Base-by-base conservation (phyloP, 1,140 invertebrate species). In the Microplitis mediator region DNA sequence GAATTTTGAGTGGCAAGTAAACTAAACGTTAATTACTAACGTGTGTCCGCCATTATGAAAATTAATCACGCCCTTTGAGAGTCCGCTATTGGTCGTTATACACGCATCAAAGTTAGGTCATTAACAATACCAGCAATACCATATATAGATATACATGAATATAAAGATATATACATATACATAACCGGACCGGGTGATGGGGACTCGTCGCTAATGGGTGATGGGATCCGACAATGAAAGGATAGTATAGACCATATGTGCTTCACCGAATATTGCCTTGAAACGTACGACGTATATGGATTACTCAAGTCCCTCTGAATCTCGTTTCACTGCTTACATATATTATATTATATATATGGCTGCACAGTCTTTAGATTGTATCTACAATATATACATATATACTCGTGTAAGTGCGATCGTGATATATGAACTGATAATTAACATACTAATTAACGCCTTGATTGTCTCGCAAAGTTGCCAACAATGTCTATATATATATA, bases 401-500 rank as follows among this genome's bases (percentile, higher is more conserved):
- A 45, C 39, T 9, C 39, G 5, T 45, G 11, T 6, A 32, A 8
- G 35, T 11, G 4, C 23, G 14, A 31, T 51, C 14, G 31, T 66
- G 77, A 71, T 69, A 67, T 78, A 65, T 72, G 39, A 68, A 71
- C 60, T 52, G 66, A 68, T 80, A 79, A 83, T 82, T 82, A 80
- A 75, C 75, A 78, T 77, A 68, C 73, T 80, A 79, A 82, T 82
- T 81, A 81, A 77, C 74, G 73, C 50, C 75, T 73, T 77, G 72
- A 80, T 82, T 79, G 73, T 60, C 8, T 60, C 13, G 35, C 39
- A 13, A 35, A 31, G 50, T 54, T 16, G 39, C 1, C 14, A 4
- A 54, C n/a, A 54, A 31, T 50, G 14, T 31, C 34, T n/a, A 14
- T 45, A 65, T n/a, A n/a, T n/a, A n/a, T 45, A 45, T 45, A 9